phyloP scores from a whole-genome alignment of 2,888 invertebrate species.

The Caenorhabditis becei region DNA sequence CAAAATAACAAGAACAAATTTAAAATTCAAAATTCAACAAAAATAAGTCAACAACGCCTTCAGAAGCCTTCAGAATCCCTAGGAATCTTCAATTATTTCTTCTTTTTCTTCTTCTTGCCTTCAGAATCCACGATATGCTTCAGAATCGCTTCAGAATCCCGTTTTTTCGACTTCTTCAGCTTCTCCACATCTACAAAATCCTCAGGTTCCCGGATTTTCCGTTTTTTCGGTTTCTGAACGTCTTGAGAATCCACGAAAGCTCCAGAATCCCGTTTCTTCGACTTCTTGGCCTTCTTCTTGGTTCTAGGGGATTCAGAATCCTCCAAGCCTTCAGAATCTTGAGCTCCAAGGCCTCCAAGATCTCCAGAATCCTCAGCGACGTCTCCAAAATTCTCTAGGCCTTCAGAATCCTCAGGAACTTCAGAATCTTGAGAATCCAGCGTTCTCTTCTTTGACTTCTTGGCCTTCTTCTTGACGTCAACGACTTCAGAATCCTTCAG shows the following conservation, averaged over 20 bases:
- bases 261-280: not conserved
- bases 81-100: no score
- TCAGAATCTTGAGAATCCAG: not conserved
- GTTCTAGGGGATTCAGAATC: not conserved
- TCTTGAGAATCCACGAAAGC: no score
- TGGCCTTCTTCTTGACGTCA: not conserved
- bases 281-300: not conserved
- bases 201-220: no score
- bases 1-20: no score
- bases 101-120: no score
- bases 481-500: not conserved
- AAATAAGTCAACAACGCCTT: not conserved
- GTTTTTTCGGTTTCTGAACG: no score
- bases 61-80: no score
- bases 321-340: not conserved
- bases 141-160: not conserved
- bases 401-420: no score
- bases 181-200: not conserved
- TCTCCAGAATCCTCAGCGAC: no score
- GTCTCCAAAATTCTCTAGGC: not conserved
- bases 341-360: no score
- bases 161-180: slow-evolving; percentile 7
- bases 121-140: no score
- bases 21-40: not conserved
- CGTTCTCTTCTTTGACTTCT: not conserved